phyloP scores from a whole-genome alignment of 2,888 invertebrate species.

The Noctua janthe region DNA sequence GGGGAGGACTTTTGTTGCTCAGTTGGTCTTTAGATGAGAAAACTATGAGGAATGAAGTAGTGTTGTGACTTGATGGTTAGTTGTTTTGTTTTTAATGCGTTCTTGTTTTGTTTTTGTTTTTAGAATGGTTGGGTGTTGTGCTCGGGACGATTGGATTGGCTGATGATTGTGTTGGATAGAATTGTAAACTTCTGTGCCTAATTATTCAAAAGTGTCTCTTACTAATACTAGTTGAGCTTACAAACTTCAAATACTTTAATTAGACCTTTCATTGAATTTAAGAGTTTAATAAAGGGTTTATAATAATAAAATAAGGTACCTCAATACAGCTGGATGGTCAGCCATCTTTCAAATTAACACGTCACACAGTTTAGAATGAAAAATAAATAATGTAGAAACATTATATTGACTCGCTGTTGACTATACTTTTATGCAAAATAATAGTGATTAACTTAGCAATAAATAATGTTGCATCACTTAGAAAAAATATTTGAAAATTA shows the following conservation, averaged over 20 bases:
- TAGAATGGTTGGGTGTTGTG: neutral
- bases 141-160: neutral
- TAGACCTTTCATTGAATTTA: neutral
- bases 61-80: constrained; percentile 61
- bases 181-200: neutral
- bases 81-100: constrained; percentile 59
- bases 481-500: neutral
- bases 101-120: constrained; percentile 33
- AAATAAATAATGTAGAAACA: neutral
- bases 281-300: neutral
- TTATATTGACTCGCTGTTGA: neutral
- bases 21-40: constrained; percentile 60
- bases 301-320: neutral
- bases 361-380: neutral
- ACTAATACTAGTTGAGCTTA: neutral
- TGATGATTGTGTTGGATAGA: neutral
- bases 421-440: neutral
- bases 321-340: neutral
- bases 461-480: constrained; percentile 11
- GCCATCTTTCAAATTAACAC: neutral
- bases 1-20: constrained; percentile 52
- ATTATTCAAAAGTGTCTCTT: neutral
- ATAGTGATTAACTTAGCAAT: constrained; percentile 1
- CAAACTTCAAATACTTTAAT: neutral
- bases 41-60: constrained; percentile 68